These are phyloP conservation scores for Pluvianellus socialis DNA, from an alignment of 2,113 vertebrate species.

Conservation along the genomic window DNA sequence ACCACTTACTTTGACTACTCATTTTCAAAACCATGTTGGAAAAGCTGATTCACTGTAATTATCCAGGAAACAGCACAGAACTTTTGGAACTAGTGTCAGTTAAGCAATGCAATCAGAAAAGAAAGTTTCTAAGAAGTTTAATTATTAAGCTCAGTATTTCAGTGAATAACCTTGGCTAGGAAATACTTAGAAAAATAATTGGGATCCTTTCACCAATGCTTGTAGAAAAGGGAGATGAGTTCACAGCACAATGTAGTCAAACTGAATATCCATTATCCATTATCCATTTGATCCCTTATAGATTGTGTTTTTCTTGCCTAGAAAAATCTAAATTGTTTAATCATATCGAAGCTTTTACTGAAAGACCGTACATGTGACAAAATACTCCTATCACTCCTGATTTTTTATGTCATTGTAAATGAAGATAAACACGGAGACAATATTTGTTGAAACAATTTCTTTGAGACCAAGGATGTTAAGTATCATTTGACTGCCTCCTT, in stretches of 20 bases:
- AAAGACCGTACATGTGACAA: not conserved
- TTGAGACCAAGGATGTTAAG: not conserved
- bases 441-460: not conserved
- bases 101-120: not conserved
- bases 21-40: not conserved
- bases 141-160: not conserved
- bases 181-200: not conserved
- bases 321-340: not conserved
- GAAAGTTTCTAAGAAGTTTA: not conserved
- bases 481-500: not conserved
- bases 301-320: not conserved
- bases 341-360: not conserved
- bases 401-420: not conserved
- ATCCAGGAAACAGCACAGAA: not conserved
- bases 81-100: not conserved
- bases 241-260: not conserved
- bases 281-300: not conserved
- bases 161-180: not conserved
- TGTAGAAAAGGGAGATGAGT: not conserved
- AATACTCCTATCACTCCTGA: not conserved
- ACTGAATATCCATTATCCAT: not conserved
- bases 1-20: not conserved
- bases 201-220: not conserved
- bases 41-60: not conserved
- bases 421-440: not conserved